phyloP scores from a whole-genome alignment of 2,888 invertebrate species.

The Rambutsinella grinnellia region DNA sequence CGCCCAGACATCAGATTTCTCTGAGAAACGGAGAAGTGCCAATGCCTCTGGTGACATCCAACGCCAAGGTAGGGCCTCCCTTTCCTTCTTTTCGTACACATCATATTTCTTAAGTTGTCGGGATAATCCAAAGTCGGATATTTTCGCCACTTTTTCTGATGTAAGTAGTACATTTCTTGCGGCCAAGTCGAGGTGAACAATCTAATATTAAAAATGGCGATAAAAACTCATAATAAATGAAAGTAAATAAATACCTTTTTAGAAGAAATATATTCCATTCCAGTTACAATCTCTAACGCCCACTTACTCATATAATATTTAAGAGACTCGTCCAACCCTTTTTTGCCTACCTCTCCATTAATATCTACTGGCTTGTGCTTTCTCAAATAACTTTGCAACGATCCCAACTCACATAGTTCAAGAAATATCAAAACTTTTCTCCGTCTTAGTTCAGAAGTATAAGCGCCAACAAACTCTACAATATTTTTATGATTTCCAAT shows the following conservation, averaged over 20 bases:
- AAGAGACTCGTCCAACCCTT: too few species aligned
- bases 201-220: too few species aligned
- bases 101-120: too few species aligned
- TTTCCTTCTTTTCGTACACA: slow-evolving; percentile 21
- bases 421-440: neutral
- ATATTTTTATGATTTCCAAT: slow-evolving; percentile 28
- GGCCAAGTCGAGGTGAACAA: slow-evolving; percentile 53
- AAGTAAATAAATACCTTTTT: too few species aligned
- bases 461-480: slow-evolving; percentile 11
- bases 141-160: slow-evolving; percentile 18
- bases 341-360: too few species aligned
- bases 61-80: slow-evolving; percentile 35
- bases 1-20: slow-evolving; percentile 38
- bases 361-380: too few species aligned
- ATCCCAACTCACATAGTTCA: neutral
- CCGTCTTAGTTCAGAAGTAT: slow-evolving; percentile 8
- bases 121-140: slow-evolving; percentile 54
- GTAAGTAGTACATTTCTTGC: slow-evolving; percentile 46
- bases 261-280: slow-evolving; percentile 50
- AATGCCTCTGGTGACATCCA: slow-evolving; percentile 40
- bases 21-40: neutral
- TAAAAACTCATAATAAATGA: too few species aligned
- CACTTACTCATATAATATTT: too few species aligned
- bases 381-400: neutral
- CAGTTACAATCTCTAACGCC: slow-evolving; percentile 44